Percentiles rank a stretch among this genome's conserved stretches.
phyloP scores from a whole-genome alignment of 2,797 vertebrate species.

The Carapus acus region DNA sequence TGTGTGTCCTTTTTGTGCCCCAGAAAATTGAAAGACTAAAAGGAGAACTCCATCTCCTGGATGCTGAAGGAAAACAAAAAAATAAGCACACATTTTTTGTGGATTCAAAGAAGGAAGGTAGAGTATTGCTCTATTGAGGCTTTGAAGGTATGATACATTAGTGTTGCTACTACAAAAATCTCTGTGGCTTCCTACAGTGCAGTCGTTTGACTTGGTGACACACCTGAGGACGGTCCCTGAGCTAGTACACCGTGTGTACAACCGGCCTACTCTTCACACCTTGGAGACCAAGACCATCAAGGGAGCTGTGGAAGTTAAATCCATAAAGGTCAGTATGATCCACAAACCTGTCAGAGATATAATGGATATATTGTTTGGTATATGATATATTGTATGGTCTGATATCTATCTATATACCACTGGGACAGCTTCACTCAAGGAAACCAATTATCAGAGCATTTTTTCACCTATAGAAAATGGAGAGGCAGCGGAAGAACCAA shows the following conservation, averaged over 20 bases:
- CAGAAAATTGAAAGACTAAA: slow-evolving; percentile 97
- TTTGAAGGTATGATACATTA: too few species aligned
- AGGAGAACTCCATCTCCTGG: slow-evolving; percentile 92
- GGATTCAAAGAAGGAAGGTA: slow-evolving; percentile 84
- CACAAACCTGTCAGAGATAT: too few species aligned
- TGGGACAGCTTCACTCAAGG: too few species aligned
- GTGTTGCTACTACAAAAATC: neutral
- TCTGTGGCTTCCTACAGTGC: slow-evolving; percentile 62
- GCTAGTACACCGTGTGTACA: slow-evolving; percentile 82
- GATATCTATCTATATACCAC: too few species aligned
- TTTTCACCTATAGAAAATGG: slow-evolving; percentile 71
- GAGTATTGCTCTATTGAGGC: too few species aligned
- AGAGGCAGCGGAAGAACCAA: slow-evolving; percentile 76
- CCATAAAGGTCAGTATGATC: slow-evolving; percentile 70
- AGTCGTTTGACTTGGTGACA: slow-evolving; percentile 79
- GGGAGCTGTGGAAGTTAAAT: slow-evolving; percentile 64
- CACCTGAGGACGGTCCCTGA: slow-evolving; percentile 84
- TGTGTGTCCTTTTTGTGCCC: slow-evolving; percentile 9
- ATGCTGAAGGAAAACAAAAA: slow-evolving; percentile 74
- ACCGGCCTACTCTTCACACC: slow-evolving; percentile 85
- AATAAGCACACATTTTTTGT: slow-evolving; percentile 87
- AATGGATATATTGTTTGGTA: too few species aligned
- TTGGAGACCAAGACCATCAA: slow-evolving; percentile 77
- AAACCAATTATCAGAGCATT: too few species aligned
- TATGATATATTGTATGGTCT: too few species aligned